phyloP scores from a whole-genome alignment of 64 coral and sea anemone species.

The Exaiptasia diaphana region DNA sequence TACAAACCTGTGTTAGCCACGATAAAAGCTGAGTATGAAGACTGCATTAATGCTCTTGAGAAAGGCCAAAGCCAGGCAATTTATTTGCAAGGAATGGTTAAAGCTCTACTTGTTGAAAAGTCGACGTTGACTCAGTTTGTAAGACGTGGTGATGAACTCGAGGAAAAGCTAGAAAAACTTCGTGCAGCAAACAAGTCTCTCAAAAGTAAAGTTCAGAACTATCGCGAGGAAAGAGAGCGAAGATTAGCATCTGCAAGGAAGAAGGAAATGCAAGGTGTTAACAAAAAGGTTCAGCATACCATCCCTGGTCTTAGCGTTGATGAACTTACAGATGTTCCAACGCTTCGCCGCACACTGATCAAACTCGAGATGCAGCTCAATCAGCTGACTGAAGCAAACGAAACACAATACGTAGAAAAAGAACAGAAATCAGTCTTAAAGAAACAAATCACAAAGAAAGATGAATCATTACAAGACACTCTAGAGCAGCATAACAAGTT shows the following conservation, averaged over 20 bases:
- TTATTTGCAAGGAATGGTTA: conserved; percentile 75
- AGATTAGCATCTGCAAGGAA: conserved; percentile 34
- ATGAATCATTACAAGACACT: conserved; percentile 39
- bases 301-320: conserved; percentile 77
- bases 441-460: conserved; percentile 70
- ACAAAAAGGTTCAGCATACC: conserved; percentile 49
- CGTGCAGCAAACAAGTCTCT: conserved; percentile 54
- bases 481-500: conserved; percentile 34
- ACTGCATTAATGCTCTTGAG: conserved; percentile 74
- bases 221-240: conserved; percentile 22
- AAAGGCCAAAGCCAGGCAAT: conserved; percentile 78
- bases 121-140: conserved; percentile 64
- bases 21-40: conserved; percentile 85
- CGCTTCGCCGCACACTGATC: conserved; percentile 36
- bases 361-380: conserved; percentile 67
- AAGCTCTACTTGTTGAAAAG: conserved; percentile 78
- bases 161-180: conserved; percentile 72
- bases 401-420: conserved; percentile 67
- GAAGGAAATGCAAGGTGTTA: conserved; percentile 34
- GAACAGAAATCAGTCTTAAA: conserved; percentile 66
- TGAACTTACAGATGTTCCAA: conserved; percentile 72
- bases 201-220: conserved; percentile 23
- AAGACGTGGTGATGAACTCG: conserved; percentile 74
- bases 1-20: conserved; percentile 76
- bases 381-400: conserved; percentile 57